Evolutionary conservation across 2,113 vertebrate genomes (phyloP), one percentile per base, ranked within the genome.

Genomic region (Archocentrus centrarchus): DNA sequence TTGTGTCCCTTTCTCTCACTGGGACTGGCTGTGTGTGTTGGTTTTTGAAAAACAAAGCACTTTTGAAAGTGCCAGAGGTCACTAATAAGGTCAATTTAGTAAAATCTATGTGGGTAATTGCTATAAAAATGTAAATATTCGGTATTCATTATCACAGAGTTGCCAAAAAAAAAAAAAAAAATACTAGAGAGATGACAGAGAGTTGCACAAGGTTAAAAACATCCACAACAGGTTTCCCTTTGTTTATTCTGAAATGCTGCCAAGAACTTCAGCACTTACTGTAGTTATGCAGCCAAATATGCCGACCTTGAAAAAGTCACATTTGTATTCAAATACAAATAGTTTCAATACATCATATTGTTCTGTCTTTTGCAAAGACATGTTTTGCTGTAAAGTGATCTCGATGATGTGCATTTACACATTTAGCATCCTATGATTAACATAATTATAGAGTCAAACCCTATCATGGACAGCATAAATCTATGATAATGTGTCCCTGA

Each of bases 191-290:
- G 30, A 76, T 30, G 66, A 76, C 30, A 75, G 59, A 55, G 41
- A 66, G 68, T 47, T 24, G 10, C 24, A 77, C 80, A 85, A 84
- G 86, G 78, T 83, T 85, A 81, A 86, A 82, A 87, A 75, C 6
- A 14, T 81, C 70, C 57, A 77, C 76, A 86, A 89, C 57, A 89
- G 63, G 78, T 79, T 84, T 85, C 32, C 35, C 9, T 59, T 64
- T 86, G 75, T 88, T 88, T 89, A 84, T 59, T 82, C 63, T 88
- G 87, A 89, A 58, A 18, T 5, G 59, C 86, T 86, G 89, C 88
- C 86, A 93, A 86, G 59, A 79, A 68, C 80, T 79, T 89, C 50
- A 80, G 62, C 63, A 55, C 75, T 86, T 75, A 30, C 30, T 30
- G 4, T 30, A 77, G 53, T 85, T 77, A 73, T 79, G 55, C 78